Base-by-base conservation (phyloP, 1,140 invertebrate species). In the Armadillidium nasatum region DNA sequence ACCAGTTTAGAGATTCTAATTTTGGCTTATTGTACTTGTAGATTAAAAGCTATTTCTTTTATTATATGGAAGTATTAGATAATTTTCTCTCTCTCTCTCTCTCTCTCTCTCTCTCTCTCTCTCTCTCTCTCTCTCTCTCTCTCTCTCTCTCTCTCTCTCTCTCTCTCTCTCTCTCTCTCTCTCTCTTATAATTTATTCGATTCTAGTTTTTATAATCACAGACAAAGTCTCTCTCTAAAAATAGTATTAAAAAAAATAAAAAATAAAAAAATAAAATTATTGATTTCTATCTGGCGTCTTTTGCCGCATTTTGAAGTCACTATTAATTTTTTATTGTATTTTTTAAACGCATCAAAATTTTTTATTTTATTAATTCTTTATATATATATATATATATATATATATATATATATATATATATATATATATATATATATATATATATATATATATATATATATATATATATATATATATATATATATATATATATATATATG, bases 401-500 rank as follows among this genome's bases (percentile, higher is more conserved):
- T 33, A 33, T 33, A 33, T 33, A 33, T 33, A 33, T 33, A 33
- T 33, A 33, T 33, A 33, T 33, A 33, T 33, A 33, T 33, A 33
- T 3, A 3, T 3, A 33, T 33, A 33, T 33, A 33, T 33, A 33
- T 33, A 33, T 70, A 70, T 70, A 70, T 70, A 70, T 70, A 70
- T 70, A 70, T 23, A 70, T 70, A 70, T 70, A 70, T 70, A 70
- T 23, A 70, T 23, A 70, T 70, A 70, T 19, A 19, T 21, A 13
- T 23, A 19, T n/a, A 13, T 19, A 70, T 70, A 19, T 70, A 70
- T 23, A n/a, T 70, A 70, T 70, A 70, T 23, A n/a, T 19, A n/a
- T 70, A n/a, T 70, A 19, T n/a, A n/a, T 23, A 70, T 70, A 70
- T 23, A 70, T 70, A 70, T 70, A 70, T 70, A 70, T 70, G n/a